A percentile compares a stretch with the other conserved stretches of the same genome.
These are phyloP conservation scores for Trichechus manatus DNA, from an alignment of 2,113 vertebrate genomes.

Conservation along the genomic window DNA sequence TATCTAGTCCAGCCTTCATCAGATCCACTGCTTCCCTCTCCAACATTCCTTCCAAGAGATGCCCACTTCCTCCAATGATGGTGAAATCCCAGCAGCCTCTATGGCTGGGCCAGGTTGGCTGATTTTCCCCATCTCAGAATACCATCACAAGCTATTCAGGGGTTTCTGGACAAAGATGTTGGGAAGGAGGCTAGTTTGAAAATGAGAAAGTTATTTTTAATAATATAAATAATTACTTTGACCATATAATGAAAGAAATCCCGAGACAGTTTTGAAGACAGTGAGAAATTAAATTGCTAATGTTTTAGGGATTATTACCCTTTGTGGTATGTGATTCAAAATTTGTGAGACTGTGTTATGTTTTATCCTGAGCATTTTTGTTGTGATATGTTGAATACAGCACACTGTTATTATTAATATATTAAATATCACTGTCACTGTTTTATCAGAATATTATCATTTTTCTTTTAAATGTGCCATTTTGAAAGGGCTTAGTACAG, in stretches of 20 bases:
- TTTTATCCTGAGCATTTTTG: constrained; percentile 48
- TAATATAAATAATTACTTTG: constrained; percentile 58
- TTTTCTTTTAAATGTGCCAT: constrained; percentile 71
- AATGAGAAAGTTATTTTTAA: constrained; percentile 57
- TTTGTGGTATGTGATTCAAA: background rate
- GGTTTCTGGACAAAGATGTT: constrained; percentile 37
- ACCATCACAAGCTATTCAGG: background rate
- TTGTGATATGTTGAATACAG: constrained; percentile 66
- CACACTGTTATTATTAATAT: constrained; percentile 52
- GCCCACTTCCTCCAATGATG: background rate
- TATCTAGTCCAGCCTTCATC: background rate
- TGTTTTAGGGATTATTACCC: constrained; percentile 24
- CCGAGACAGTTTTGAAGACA: constrained; percentile 37
- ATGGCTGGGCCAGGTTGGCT: background rate
- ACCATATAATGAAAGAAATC: constrained; percentile 24
- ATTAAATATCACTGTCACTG: constrained; percentile 66
- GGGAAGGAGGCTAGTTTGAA: background rate
- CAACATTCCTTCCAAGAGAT: background rate
- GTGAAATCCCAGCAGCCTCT: background rate
- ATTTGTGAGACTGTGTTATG: background rate
- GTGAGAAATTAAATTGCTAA: constrained; percentile 43
- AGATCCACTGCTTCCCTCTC: background rate
- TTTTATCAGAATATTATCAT: constrained; percentile 72
- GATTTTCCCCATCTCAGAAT: background rate
- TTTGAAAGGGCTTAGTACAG: constrained; percentile 62